Conservation (phyloP, 2,888 invertebrate genomes). For the Caenorhabditis japonica region DNA sequence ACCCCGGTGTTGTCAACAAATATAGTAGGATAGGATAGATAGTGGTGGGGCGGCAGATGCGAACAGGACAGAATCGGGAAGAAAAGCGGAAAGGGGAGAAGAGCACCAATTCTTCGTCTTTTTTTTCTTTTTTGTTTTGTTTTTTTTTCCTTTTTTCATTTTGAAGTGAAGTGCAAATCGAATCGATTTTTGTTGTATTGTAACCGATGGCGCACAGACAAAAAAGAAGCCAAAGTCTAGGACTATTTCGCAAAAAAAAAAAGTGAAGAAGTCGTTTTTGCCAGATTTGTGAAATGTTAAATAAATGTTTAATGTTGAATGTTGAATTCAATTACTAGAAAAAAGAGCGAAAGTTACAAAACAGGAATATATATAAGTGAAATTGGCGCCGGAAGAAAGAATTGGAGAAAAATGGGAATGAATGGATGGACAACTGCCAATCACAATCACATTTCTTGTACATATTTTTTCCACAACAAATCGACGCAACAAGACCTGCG, state of each 20-base stretch:
- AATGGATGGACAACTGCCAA: constrained; percentile 40
- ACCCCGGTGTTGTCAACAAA: constrained; percentile 50
- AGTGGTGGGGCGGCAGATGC: constrained; percentile 36
- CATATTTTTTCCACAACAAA: no score
- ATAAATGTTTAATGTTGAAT: no score
- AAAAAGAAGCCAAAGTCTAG: constrained; percentile 21
- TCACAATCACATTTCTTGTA: background rate
- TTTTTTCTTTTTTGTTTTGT: constrained; percentile 34
- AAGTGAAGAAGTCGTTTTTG: constrained; percentile 11
- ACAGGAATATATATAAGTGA: constrained; percentile 43
- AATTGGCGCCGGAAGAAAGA: no score
- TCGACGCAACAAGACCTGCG: no score
- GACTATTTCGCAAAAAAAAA: no score
- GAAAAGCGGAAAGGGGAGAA: constrained; percentile 18
- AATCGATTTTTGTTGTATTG: constrained; percentile 6
- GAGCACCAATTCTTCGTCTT: constrained; percentile 21
- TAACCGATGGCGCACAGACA: constrained; percentile 22
- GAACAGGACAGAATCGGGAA: constrained; percentile 44
- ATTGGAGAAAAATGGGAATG: constrained; percentile 1
- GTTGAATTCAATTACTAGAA: constrained; percentile 35
- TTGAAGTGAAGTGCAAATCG: constrained; percentile 19
- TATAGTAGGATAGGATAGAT: constrained; percentile 42
- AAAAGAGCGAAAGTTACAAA: constrained; percentile 36
- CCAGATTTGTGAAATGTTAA: no score
- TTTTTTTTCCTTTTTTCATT: constrained; percentile 32